Conservation (phyloP, 2,113 vertebrate genomes). For the crab-eating macaque (Macaca fascicularis) region DNA sequence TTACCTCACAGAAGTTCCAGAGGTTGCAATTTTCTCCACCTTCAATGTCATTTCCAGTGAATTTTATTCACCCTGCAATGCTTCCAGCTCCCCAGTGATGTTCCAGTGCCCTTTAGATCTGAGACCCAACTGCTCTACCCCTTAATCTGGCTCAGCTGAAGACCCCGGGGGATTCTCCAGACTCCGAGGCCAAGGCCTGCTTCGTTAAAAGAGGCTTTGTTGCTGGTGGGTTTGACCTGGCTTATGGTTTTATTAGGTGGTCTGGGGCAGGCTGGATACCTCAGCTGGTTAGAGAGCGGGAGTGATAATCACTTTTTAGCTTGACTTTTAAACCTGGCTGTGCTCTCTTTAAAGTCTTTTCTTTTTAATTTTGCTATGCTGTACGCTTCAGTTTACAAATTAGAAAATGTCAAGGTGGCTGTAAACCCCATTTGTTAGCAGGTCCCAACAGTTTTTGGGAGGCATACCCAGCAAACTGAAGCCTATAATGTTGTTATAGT, state of each 20-base stretch:
- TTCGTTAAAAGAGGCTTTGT: not conserved
- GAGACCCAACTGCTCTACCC: not conserved
- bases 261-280: not conserved
- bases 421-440: not conserved
- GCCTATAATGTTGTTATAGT: not conserved
- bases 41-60: slow-evolving; percentile 23
- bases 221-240: not conserved
- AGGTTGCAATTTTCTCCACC: not conserved
- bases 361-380: not conserved
- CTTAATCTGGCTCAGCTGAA: not conserved
- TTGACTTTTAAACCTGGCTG: not conserved
- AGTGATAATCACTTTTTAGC: not conserved
- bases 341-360: not conserved
- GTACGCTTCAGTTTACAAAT: not conserved
- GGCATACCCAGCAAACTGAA: not conserved
- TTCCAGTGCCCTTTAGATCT: not conserved
- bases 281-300: not conserved
- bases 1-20: not conserved
- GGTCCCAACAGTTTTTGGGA: not conserved
- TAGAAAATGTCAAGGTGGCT: not conserved
- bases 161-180: not conserved
- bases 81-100: not conserved
- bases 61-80: not conserved
- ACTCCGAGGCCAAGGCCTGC: not conserved
- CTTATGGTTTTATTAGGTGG: not conserved